phyloP scores from a whole-genome alignment of 2,797 vertebrate genomes.

The Percopsis omiscomaycus region DNA sequence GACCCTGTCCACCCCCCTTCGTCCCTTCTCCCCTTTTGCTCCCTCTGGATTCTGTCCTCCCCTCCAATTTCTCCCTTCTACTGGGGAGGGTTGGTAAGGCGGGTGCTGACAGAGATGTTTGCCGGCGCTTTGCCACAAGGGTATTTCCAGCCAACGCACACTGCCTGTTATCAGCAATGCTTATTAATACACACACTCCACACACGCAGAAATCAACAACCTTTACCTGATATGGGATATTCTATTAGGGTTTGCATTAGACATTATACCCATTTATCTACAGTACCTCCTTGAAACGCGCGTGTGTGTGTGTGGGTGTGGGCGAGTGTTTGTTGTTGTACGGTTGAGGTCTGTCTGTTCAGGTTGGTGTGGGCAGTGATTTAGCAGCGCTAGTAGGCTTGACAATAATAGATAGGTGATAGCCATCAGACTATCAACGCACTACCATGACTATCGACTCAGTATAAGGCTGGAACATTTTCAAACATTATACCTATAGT shows the following conservation, averaged over 20 bases:
- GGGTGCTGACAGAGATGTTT: slow-evolving; percentile 33
- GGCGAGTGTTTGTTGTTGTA: not conserved
- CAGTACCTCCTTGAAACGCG: not conserved
- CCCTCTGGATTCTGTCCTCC: slow-evolving; percentile 9
- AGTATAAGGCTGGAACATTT: not conserved
- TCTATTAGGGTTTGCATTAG: slow-evolving; percentile 8
- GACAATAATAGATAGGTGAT: slow-evolving; percentile 50
- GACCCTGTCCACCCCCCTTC: not conserved
- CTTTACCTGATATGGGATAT: no score
- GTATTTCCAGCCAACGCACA: slow-evolving; percentile 25
- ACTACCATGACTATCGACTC: slow-evolving; percentile 48
- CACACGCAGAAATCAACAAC: not conserved
- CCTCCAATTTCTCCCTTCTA: slow-evolving; percentile 6
- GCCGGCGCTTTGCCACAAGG: slow-evolving; percentile 17
- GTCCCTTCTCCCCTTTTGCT: not conserved
- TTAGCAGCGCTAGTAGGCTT: slow-evolving; percentile 19
- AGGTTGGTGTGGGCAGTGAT: slow-evolving; percentile 27
- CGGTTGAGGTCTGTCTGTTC: slow-evolving; percentile 18
- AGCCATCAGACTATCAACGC: no score
- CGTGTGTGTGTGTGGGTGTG: not conserved
- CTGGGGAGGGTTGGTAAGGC: slow-evolving; percentile 15
- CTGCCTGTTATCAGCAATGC: not conserved
- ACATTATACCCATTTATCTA: slow-evolving; percentile 17
- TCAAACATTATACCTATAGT: no score
- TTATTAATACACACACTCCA: slow-evolving; percentile 11